Conservation (phyloP, 2,888 invertebrate genomes). For the Baronia brevicornis region DNA sequence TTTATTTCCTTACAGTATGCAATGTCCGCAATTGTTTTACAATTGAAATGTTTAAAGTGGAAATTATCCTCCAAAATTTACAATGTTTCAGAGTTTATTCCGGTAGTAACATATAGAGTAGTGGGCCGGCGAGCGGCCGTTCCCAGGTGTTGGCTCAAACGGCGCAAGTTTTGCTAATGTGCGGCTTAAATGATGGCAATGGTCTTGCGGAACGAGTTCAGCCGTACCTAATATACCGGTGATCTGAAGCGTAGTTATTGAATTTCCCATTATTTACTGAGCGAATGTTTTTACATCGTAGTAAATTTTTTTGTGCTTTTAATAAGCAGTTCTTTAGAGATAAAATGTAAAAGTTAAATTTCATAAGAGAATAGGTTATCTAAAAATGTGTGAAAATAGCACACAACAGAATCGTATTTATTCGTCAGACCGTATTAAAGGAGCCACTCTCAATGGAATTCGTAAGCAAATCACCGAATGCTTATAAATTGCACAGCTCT, state of each 20-base stretch:
- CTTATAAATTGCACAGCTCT: conserved; percentile 57
- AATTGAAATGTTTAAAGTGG: conserved; percentile 25
- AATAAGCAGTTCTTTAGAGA: too few species aligned
- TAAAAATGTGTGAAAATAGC: conserved; percentile 1
- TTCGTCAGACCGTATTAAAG: conserved; percentile 41
- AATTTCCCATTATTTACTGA: too few species aligned
- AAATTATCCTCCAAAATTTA: conserved; percentile 46
- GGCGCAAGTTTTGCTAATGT: conserved; percentile 70
- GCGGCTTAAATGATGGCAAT: conserved; percentile 71
- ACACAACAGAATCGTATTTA: background rate
- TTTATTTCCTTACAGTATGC: too few species aligned
- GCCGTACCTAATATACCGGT: conserved; percentile 33
- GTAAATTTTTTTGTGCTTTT: too few species aligned
- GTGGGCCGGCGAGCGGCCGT: conserved; percentile 38
- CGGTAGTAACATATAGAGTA: conserved; percentile 59
- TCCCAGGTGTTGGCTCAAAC: conserved; percentile 64
- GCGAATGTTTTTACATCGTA: too few species aligned
- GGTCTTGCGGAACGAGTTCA: conserved; percentile 46
- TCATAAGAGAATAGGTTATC: conserved; percentile 1
- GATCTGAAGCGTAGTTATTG: too few species aligned
- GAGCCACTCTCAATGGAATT: conserved; percentile 46
- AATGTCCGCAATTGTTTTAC: conserved; percentile 25
- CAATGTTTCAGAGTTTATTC: conserved; percentile 49
- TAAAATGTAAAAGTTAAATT: background rate
- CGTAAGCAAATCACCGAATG: conserved; percentile 61